These are phyloP conservation scores for Leptinotarsa peninsularis DNA, from an alignment of 2,888 invertebrate species.

Conservation along the genomic window DNA sequence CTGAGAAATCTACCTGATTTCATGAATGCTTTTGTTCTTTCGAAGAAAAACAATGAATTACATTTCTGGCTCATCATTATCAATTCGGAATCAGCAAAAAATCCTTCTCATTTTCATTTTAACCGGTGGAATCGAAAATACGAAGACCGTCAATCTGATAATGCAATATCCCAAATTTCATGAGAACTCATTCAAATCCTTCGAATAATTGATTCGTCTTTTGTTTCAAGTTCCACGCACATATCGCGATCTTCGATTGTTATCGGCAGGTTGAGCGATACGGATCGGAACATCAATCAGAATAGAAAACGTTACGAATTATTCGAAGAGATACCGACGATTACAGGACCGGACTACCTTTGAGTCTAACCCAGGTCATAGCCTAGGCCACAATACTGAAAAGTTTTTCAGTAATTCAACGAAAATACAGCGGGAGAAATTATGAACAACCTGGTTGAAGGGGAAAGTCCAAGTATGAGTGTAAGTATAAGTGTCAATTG, in stretches of 20 bases:
- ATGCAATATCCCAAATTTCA: background rate
- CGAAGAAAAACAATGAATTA: background rate
- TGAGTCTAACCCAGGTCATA: no score
- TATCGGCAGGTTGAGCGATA: conserved; percentile 37
- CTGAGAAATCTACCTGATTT: no score
- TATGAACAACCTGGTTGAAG: no score
- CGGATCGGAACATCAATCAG: conserved; percentile 41
- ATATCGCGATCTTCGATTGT: conserved; percentile 30
- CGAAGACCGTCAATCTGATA: background rate
- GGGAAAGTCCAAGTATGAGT: no score
- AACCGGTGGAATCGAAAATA: background rate
- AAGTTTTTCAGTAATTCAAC: no score
- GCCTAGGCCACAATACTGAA: no score
- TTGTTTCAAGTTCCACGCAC: conserved; percentile 11
- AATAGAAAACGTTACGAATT: conserved; percentile 35
- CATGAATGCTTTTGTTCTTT: no score
- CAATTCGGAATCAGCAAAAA: background rate
- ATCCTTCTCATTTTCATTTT: background rate
- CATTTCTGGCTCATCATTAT: background rate
- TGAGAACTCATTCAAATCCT: background rate
- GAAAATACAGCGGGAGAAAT: no score
- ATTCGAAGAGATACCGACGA: conserved; percentile 20
- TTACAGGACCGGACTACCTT: background rate
- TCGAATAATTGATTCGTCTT: conserved; percentile 21
- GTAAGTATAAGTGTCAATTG: no score